These are phyloP conservation scores for Molossus alvarezi DNA, from an alignment of 2,797 vertebrate genomes.

Conservation along the genomic window DNA sequence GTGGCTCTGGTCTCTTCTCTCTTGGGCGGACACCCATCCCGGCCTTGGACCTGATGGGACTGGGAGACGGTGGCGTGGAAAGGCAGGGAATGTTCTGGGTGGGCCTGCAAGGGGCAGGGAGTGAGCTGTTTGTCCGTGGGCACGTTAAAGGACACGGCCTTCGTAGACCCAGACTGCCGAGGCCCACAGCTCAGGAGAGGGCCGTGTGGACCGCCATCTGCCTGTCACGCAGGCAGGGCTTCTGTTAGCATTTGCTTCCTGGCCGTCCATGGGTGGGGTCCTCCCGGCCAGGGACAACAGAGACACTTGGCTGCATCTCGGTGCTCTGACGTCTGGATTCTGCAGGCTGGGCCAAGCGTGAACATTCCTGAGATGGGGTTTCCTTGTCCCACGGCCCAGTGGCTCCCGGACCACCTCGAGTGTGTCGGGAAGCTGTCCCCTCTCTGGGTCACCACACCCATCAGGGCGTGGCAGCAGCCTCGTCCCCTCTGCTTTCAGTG, in stretches of 20 bases:
- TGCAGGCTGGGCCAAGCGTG: not conserved
- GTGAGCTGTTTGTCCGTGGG: not conserved
- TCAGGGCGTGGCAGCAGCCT: accelerated
- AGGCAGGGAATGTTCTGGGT: not conserved
- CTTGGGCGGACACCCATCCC: accelerated
- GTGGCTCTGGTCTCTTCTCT: no score
- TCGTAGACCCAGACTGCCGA: accelerated
- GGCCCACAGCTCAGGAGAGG: not conserved
- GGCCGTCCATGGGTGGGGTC: accelerated
- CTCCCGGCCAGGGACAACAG: not conserved
- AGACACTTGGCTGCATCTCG: not conserved
- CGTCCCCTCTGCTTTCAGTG: no score
- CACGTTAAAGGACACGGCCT: accelerated
- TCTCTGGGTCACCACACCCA: no score
- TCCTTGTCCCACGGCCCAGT: accelerated
- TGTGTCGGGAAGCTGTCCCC: no score
- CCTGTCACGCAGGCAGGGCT: accelerated
- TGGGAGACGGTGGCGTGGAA: accelerated
- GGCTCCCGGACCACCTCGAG: accelerated
- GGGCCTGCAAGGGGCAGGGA: accelerated
- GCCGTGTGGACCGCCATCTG: accelerated
- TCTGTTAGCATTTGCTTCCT: accelerated
- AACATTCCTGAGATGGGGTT: not conserved
- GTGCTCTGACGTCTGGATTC: accelerated
- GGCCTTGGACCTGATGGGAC: not conserved